phyloP scores from a whole-genome alignment of 2,888 invertebrate species.

The Bombyx huttoni region DNA sequence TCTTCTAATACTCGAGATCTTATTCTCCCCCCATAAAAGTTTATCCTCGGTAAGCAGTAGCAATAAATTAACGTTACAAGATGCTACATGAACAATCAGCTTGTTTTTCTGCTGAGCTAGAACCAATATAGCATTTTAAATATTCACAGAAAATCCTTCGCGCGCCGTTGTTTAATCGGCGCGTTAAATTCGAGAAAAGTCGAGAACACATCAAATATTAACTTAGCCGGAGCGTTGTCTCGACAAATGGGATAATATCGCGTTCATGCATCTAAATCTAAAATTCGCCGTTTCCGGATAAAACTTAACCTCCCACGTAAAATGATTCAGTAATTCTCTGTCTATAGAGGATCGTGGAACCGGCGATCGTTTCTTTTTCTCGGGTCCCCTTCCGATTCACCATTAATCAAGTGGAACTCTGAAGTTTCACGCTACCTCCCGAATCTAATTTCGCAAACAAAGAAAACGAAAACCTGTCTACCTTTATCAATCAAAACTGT shows the following conservation, averaged over 20 bases:
- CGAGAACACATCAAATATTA: conserved; percentile 70
- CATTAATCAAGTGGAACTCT: conserved; percentile 66
- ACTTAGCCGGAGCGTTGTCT: conserved; percentile 55
- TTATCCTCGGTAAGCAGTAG: conserved; percentile 14
- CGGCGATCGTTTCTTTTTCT: conserved; percentile 47
- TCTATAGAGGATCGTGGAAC: conserved; percentile 38
- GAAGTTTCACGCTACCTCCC: conserved; percentile 59
- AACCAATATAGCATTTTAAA: conserved; percentile 68
- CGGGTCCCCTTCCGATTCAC: conserved; percentile 41
- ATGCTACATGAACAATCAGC: conserved; percentile 37
- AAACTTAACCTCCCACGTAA: conserved; percentile 17
- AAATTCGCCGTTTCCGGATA: conserved; percentile 34
- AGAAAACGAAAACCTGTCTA: conserved; percentile 69
- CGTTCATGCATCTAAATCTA: conserved; percentile 55
- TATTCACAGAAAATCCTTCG: conserved; percentile 67
- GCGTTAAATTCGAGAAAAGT: conserved; percentile 69
- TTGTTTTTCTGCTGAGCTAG: conserved; percentile 47
- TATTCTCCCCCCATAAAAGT: conserved; percentile 13
- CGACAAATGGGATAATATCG: conserved; percentile 63
- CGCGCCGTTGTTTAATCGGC: conserved; percentile 64
- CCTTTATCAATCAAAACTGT: conserved; percentile 72
- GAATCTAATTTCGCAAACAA: conserved; percentile 69
- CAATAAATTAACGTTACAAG: conserved; percentile 29
- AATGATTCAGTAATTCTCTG: conserved; percentile 31
- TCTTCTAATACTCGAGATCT: conserved; percentile 8